These are phyloP conservation scores for Pogona vitticeps DNA, from an alignment of 2,113 vertebrate species.

Conservation along the genomic window DNA sequence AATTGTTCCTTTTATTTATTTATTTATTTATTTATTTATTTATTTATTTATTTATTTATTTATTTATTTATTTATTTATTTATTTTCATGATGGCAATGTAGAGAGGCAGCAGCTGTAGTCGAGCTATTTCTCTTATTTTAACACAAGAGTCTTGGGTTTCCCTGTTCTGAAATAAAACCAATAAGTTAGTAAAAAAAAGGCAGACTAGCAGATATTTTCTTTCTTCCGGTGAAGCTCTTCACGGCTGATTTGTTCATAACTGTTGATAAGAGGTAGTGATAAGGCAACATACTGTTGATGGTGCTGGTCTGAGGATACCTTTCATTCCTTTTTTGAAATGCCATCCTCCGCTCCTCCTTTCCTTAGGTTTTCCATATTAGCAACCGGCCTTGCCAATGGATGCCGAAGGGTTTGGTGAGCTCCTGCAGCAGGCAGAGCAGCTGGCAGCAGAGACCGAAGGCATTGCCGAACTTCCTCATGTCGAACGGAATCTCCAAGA, in stretches of 20 bases:
- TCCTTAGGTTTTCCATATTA: constrained; percentile 38
- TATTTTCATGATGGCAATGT: not conserved
- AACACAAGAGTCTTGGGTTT: not conserved
- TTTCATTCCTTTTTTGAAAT: not conserved
- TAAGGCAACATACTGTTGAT: not conserved
- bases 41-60: too few species aligned
- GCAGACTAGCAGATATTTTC: not conserved
- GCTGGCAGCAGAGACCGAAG: constrained; percentile 95
- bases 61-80: too few species aligned
- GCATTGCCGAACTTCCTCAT: constrained; percentile 93
- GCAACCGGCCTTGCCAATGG: constrained; percentile 77
- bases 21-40: too few species aligned
- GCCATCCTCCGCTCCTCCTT: not conserved
- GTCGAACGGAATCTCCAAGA: constrained; percentile 95
- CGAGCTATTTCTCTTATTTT: not conserved
- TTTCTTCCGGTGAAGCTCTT: too few species aligned
- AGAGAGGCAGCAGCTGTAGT: not conserved
- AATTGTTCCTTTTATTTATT: not conserved
- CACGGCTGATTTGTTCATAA: not conserved
- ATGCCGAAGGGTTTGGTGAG: constrained; percentile 93
- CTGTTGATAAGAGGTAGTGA: not conserved
- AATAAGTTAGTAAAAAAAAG: too few species aligned
- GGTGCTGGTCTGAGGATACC: not conserved
- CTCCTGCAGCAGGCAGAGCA: constrained; percentile 97
- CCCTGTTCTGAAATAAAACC: not conserved